Evolutionary conservation across 2,888 invertebrate genomes (phyloP).

Genomic region (Phoenoteleia sp.): DNA sequence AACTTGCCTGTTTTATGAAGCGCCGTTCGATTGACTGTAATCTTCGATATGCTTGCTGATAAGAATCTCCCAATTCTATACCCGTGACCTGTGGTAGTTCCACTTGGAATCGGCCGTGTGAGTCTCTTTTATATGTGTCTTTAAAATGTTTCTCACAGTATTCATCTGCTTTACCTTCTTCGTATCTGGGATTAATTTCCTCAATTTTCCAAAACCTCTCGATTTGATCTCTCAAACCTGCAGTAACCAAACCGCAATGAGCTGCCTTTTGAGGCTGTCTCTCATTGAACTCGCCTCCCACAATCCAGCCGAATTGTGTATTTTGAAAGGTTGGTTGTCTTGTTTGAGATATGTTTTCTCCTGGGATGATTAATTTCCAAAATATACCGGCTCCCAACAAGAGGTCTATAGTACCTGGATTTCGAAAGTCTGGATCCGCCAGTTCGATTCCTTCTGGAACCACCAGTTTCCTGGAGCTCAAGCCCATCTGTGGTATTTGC

Average conservation of each 20-base stretch:
- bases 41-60: slow-evolving; percentile 28
- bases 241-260: neutral
- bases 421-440: neutral
- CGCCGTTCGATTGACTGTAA: slow-evolving; percentile 40
- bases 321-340: slow-evolving; percentile 1
- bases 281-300: slow-evolving; percentile 3
- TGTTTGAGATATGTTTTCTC: neutral
- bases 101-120: slow-evolving; percentile 46
- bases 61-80: slow-evolving; percentile 53
- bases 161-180: too few species aligned
- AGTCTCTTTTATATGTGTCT: neutral
- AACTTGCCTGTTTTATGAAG: slow-evolving; percentile 2
- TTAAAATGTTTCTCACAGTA: neutral
- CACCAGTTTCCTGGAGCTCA: neutral
- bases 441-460: neutral
- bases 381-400: neutral
- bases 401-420: neutral
- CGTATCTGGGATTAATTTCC: neutral
- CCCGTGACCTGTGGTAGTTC: slow-evolving; percentile 32
- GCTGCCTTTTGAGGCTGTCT: neutral
- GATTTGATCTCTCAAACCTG: neutral
- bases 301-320: neutral
- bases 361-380: neutral
- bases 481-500: neutral
- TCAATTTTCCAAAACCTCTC: slow-evolving; percentile 2